Evolutionary conservation across 2,113 vertebrate species (phyloP), one percentile per base, ranked within the genome.

Genomic region (Halcyon malimbica): DNA sequence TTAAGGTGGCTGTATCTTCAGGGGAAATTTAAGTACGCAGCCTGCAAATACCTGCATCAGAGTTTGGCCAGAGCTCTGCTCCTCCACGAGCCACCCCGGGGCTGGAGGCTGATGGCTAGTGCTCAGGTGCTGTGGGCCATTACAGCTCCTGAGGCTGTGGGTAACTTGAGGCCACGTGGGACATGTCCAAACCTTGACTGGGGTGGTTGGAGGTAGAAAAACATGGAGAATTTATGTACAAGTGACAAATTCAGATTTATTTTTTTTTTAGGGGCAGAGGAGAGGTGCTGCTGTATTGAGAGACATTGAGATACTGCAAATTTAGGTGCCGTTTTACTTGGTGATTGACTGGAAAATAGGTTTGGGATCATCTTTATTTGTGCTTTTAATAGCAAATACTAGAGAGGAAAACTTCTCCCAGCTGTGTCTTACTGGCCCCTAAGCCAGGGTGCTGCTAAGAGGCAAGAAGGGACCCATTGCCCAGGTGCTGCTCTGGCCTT

Each of bases 1-100:
- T 96, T 75, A 96, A 97, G 91, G 87, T 83, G 51, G 86, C 90
- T 95, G 82, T 88, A 64, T 86, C 93, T 95, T 93, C 85, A 83
- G 78, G 93, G 65, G 53, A 39, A 85, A 51, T 60, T 83, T 53
- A 69, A 88, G 78, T 26, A 42, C 31, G 6, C 77, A 92, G 87
- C 37, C 73, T 83, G 91, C 86, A 95, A 97, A 95, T 93, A 91
- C 90, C 81, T 93, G 81, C 0, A 2, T 63, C 16, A 11, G 95
- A 93, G 70, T n/a, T 84, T 31, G 90, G 93, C 93, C 90, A 94
- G 94, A 84, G 85, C 71, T 24, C 70, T 0, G 1, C n/a, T 60
- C 54, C 74, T 62, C 26, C 0, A 0, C 60, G 81, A 74, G n/a
- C 19, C 0, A 2, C 75, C 21, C 8, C 0, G 1, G 75, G 42